phyloP scores from a whole-genome alignment of 2,113 vertebrate species.

The Brienomyrus longianalis region DNA sequence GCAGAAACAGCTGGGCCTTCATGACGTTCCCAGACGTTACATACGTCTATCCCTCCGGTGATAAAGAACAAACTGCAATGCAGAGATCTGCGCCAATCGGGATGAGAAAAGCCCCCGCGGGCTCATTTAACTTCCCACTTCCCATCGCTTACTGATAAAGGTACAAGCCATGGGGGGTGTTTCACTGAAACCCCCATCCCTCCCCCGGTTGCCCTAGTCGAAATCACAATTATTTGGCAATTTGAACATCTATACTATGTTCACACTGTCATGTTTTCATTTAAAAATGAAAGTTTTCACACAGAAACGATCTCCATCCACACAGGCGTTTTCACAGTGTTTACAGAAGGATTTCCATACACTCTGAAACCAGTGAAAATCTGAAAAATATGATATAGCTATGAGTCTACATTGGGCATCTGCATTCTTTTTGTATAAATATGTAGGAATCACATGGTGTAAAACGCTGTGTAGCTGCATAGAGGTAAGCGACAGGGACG shows the following conservation, averaged over 20 bases:
- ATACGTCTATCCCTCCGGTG: not conserved
- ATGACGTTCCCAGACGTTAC: not conserved
- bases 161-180: not conserved
- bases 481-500: not conserved
- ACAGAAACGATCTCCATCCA: not conserved
- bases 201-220: not conserved
- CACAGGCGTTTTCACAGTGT: not conserved
- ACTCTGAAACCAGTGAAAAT: not conserved
- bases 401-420: not conserved
- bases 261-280: not conserved
- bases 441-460: not conserved
- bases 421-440: not conserved
- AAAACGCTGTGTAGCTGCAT: not conserved
- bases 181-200: too few species aligned
- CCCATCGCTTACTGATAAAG: not conserved
- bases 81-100: not conserved
- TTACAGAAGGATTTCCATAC: not conserved
- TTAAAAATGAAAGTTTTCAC: not conserved
- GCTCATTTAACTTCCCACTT: not conserved
- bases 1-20: slow-evolving; percentile 32
- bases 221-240: not conserved
- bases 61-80: not conserved
- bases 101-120: not conserved
- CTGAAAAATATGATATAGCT: not conserved
- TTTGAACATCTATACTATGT: not conserved